Percentiles rank a stretch among this genome's conserved stretches.
These are phyloP conservation scores for Perca flavescens DNA, from an alignment of 2,113 vertebrate species.

Conservation along the genomic window DNA sequence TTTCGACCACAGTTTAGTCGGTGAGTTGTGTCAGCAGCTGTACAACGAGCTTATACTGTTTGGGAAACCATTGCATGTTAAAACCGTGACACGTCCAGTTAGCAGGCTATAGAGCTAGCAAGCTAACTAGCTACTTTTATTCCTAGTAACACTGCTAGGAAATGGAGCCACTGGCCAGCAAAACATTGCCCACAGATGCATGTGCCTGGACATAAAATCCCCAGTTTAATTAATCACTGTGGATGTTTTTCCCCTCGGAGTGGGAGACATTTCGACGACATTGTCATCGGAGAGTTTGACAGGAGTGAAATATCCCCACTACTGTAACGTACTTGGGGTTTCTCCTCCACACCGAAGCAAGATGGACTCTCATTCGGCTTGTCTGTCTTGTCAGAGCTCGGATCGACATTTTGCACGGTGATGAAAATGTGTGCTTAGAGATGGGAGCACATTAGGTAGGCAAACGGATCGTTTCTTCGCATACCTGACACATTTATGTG, in stretches of 20 bases:
- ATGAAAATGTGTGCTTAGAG: conserved; percentile 86
- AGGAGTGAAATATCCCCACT: conserved; percentile 82
- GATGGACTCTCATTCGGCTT: conserved; percentile 94
- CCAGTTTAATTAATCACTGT: conserved; percentile 78
- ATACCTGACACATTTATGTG: neutral
- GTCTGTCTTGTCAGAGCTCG: conserved; percentile 92
- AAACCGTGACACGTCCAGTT: conserved; percentile 89
- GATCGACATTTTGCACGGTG: conserved; percentile 94
- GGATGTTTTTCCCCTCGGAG: conserved; percentile 33
- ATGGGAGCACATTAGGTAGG: conserved; percentile 13
- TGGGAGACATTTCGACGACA: conserved; percentile 67
- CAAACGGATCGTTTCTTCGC: conserved; percentile 12
- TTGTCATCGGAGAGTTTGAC: conserved; percentile 86
- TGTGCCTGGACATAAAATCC: conserved; percentile 67
- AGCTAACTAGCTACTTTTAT: conserved; percentile 86
- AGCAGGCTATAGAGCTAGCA: conserved; percentile 78
- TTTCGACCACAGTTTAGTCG: conserved; percentile 71
- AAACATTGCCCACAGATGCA: conserved; percentile 52
- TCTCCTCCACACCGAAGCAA: conserved; percentile 89
- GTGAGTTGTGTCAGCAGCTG: conserved; percentile 70
- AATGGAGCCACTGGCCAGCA: conserved; percentile 71
- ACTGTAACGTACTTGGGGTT: conserved; percentile 85
- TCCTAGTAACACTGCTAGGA: conserved; percentile 77
- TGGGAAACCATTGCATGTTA: conserved; percentile 87
- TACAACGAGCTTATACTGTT: conserved; percentile 72